A percentile compares a stretch with the other conserved stretches of the same genome.
Evolutionary conservation across 2,797 vertebrate species (phyloP).

Genomic region (Sebastes baramenuke): DNA sequence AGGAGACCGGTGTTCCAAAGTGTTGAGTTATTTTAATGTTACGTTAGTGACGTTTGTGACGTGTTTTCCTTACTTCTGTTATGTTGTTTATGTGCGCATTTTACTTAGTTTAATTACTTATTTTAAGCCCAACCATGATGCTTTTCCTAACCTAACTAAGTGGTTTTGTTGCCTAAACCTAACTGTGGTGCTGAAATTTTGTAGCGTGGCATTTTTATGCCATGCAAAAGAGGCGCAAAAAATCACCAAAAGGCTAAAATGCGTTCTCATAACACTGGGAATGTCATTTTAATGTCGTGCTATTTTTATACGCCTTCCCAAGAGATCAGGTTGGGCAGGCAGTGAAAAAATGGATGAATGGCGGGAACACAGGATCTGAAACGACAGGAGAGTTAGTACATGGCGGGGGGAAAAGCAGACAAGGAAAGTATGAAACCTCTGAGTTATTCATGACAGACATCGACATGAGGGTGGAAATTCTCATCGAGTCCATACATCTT

Average conservation of each 20-base stretch:
- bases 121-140: background rate
- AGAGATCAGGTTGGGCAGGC: background rate
- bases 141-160: background rate
- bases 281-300: no score
- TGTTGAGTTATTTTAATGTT: no score
- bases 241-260: no score
- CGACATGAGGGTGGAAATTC: background rate
- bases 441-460: conserved; percentile 53
- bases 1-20: no score
- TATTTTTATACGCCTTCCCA: no score
- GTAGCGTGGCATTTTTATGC: background rate
- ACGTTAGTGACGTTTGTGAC: background rate
- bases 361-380: background rate
- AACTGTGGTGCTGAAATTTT: accelerated
- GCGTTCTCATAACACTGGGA: no score
- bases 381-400: background rate
- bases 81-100: background rate
- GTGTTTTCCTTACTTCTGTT: accelerated
- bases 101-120: background rate
- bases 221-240: background rate
- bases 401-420: background rate
- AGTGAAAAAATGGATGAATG: background rate
- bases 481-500: conserved; percentile 13
- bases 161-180: background rate
- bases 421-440: background rate